Base-by-base conservation (phyloP, 2,797 vertebrate genomes). In the Phalanger gymnotis region DNA sequence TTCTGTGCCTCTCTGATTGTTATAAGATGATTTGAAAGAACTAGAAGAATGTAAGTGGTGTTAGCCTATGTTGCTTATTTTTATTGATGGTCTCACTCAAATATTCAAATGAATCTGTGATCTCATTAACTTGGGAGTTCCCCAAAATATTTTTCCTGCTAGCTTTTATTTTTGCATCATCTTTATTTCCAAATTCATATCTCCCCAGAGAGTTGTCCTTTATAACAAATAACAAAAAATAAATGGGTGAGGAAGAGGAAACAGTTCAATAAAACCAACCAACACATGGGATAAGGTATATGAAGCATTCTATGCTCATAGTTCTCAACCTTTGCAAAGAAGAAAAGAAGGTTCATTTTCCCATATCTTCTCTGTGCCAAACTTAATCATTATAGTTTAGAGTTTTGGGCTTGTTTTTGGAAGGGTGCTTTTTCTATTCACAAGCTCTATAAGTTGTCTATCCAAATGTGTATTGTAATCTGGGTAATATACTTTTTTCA, bases 1-100 rank as follows among this genome's bases (percentile, higher is more conserved):
- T 94, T 53, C 28, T 90, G 81, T 93, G 91, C 92, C 95, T 94
- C 73, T 93, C 54, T 97, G 92, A 57, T 40, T 97, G 95, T 96
- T 91, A 81, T 51, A 92, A 95, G 66, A 89, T 91, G 53, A 30
- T 95, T 56, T 95, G 94, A 96, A 54, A 5, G 51, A 93, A 95
- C 25, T 40, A 73, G 61, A 73, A 73, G n/a, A 73, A 40, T n/a
- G n/a, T 73, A 73, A 73, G 40, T n/a, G 16, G 58, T 61, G 4
- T 34, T 61, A 61, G 12, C 34, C 34, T 30, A 66, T n/a, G 58
- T 66, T 66, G 34, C 27, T 73, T 66, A 66, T 66, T 73, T 66
- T 73, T 22, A 73, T 40, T 73, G 34, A 40, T 73, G 16, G 61
- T 73, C 14, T 73, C 31, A 66, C 5, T 66, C 61, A 73, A 73